Evolutionary conservation across 2,113 vertebrate species (phyloP), one percentile per base, ranked within the genome.

Genomic region (Epinephelus moara): DNA sequence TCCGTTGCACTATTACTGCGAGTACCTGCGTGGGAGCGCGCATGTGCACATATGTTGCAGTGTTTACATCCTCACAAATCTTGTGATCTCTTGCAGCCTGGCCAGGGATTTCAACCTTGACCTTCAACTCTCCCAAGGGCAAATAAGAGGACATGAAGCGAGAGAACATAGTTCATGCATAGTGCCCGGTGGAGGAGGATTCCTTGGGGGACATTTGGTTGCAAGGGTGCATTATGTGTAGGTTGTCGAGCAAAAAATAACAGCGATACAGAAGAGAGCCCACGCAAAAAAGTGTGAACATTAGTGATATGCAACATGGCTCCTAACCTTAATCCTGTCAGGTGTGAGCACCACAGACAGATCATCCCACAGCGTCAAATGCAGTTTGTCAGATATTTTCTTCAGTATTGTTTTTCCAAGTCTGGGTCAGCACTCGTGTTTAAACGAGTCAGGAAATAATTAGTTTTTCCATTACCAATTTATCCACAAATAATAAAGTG

Each of bases 41-140:
- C 68, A 8, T 59, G 56, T 69, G 68, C 80, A 82, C 75, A 72
- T 40, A 82, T 75, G 86, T 69, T 17, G 33, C 27, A 70, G 80
- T 67, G 67, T 88, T 89, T 81, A 79, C 66, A 49, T 74, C 67
- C 76, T 55, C 9, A 18, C 49, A 78, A 71, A 84, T 73, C 85
- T 60, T 53, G 56, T 86, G 81, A 89, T 83, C 72, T 17, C 64
- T 67, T 63, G 52, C 75, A 85, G 67, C 67, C 60, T 77, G 69
- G 3, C 64, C 74, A 69, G 78, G 80, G 82, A 81, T 91, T 91
- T 85, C 49, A 85, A 79, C 80, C 80, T 87, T 71, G 75, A 91
- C 84, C 87, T 90, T 86, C 30, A 75, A 76, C 66, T 62, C 60
- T 72, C 76, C 67, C 79, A 69, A 86, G 71, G 84, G 75, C 69